Evolutionary conservation across 2,888 invertebrate genomes (phyloP), one percentile per base, ranked within the genome.

Genomic region (Craniophora ligustri): DNA sequence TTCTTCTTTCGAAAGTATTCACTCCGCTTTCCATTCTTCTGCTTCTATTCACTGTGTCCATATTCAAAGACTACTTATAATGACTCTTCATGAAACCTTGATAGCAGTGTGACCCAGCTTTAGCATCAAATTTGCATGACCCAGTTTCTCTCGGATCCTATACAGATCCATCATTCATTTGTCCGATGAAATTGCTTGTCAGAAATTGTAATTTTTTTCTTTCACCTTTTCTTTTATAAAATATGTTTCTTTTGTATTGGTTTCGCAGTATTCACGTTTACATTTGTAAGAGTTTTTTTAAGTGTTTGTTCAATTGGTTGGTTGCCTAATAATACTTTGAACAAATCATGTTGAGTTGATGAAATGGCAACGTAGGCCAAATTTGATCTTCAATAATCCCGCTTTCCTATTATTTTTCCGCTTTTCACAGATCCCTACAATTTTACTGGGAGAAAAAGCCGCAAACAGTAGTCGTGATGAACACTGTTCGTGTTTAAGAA

Each of bases 81-180:
- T n/a, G n/a, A 26, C 4, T 26, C 26, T 1, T 26, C n/a, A n/a
- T n/a, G n/a, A 26, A 26, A 26, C n/a, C 3, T n/a, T 4, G 3
- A 4, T n/a, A 4, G n/a, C n/a, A 3, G 2, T 8, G 2, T n/a
- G 4, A 26, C n/a, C 26, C 26, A 26, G 26, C n/a, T 3, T n/a
- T 5, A 26, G n/a, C 26, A 26, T 26, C 0, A 47, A 63, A 58
- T 63, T 55, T 36, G 30, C 62, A 63, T 59, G 68, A 51, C 41
- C 63, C 49, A 61, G 57, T 60, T 68, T 15, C 7, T 19, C 15
- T 26, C 35, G 19, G 53, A 50, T 40, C 44, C 45, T 50, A 14
- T 30, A 26, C 15, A 38, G 57, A 30, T 47, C 28, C 44, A 48
- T 67, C 59, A 67, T 44, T 67, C 59, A 67, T 44, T 54, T 19